phyloP scores from a whole-genome alignment of 1,140 invertebrate species.

The Phocides pigmalion region DNA sequence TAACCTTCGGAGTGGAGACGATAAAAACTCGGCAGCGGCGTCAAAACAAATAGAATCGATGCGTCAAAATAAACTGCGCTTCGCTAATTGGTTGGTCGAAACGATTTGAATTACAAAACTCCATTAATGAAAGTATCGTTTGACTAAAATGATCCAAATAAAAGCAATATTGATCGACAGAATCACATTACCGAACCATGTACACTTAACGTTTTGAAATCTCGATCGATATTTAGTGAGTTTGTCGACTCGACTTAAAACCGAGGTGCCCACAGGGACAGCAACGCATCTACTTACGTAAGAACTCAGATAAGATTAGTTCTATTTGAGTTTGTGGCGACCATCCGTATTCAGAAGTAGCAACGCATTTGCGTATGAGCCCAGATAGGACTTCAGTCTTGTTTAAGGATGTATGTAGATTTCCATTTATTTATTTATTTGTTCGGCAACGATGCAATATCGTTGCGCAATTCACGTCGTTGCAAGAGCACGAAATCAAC shows the following conservation, averaged over 20 bases:
- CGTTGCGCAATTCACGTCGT: conserved; percentile 21
- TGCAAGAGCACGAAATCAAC: neutral
- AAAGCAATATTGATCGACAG: neutral
- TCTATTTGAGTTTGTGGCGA: no score
- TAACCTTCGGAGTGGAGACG: conserved; percentile 40
- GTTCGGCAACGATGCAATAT: conserved; percentile 18
- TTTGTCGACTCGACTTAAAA: no score
- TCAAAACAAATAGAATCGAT: conserved; percentile 47
- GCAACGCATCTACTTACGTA: no score
- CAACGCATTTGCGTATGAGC: no score
- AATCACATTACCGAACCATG: neutral
- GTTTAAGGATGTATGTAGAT: no score
- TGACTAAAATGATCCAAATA: neutral
- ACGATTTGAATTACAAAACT: neutral
- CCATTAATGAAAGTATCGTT: neutral
- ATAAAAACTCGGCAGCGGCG: conserved; percentile 41
- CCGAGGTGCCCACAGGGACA: no score
- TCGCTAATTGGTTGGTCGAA: conserved; percentile 5
- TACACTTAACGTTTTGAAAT: no score
- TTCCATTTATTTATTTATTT: no score
- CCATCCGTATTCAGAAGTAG: no score
- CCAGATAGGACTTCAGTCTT: no score
- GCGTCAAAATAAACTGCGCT: conserved; percentile 35
- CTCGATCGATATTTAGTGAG: no score
- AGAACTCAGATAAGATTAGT: no score